A percentile compares a stretch with the other conserved stretches of the same genome.
phyloP scores from a whole-genome alignment of 2,888 invertebrate species.

The Parapristionchus giblindavisi region DNA sequence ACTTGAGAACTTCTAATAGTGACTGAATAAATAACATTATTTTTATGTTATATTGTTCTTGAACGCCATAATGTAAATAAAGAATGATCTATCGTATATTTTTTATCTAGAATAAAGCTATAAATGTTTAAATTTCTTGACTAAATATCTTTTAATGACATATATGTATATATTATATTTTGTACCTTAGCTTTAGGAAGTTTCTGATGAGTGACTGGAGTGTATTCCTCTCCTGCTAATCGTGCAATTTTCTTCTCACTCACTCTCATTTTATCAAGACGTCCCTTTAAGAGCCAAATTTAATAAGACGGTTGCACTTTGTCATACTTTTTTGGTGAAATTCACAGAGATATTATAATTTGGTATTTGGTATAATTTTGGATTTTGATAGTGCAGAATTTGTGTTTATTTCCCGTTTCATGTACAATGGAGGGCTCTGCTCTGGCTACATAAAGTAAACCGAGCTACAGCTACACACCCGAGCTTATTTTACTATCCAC shows the following conservation, averaged over 20 bases:
- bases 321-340: no score
- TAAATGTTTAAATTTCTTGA: no score
- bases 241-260: constrained; percentile 63
- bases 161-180: not conserved
- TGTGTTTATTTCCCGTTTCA: no score
- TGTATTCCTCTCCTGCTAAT: constrained; percentile 61
- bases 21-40: constrained; percentile 38
- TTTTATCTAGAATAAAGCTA: not conserved
- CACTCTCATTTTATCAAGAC: constrained; percentile 57
- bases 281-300: constrained; percentile 47
- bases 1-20: constrained; percentile 53
- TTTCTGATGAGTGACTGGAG: constrained; percentile 55
- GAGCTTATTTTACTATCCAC: not conserved
- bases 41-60: no score
- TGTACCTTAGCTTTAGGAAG: constrained; percentile 56
- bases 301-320: no score
- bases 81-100: not conserved
- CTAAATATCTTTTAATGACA: not conserved
- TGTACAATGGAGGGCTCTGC: no score
- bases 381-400: no score
- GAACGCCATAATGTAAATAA: not conserved
- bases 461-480: no score
- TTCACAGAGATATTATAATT: no score
- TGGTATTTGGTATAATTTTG: no score
- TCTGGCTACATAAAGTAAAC: no score